Conservation (phyloP, 2,888 invertebrate genomes). For the Artemia sinica region DNA sequence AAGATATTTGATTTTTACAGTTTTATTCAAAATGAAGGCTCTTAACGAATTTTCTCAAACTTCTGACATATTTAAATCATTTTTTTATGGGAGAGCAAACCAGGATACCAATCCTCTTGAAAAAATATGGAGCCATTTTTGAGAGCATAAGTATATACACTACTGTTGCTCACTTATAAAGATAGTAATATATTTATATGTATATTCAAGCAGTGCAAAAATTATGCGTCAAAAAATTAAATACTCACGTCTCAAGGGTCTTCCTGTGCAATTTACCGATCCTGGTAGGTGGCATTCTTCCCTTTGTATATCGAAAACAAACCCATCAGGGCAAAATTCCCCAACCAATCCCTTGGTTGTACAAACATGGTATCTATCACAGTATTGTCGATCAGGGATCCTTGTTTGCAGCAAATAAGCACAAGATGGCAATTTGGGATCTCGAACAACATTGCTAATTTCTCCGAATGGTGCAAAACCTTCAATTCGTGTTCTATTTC, state of each 20-base stretch:
- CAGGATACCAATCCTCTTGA: no score
- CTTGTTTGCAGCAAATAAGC: conserved; percentile 14
- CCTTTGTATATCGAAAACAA: conserved; percentile 1
- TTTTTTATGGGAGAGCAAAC: no score
- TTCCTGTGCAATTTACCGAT: conserved; percentile 8
- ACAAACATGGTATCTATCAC: conserved; percentile 16
- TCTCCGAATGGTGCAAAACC: conserved; percentile 1
- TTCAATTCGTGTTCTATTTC: conserved; percentile 12
- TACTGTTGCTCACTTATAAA: no score
- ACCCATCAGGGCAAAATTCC: conserved; percentile 12
- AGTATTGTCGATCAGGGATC: conserved; percentile 1
- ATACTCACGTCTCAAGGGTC: conserved; percentile 12
- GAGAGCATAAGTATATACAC: no score
- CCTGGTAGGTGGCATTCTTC: conserved; percentile 16
- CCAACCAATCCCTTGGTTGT: neutral
- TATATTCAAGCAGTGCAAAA: no score
- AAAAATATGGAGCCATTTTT: no score
- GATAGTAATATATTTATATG: no score
- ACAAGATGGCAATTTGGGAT: neutral
- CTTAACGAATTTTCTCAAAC: no score
- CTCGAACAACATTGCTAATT: neutral
- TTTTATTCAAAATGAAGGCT: no score
- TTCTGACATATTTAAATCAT: no score
- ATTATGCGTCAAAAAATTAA: no score
- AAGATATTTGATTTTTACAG: no score